A percentile compares a stretch with the other conserved stretches of the same genome.
These are phyloP conservation scores for Rhodinocichla rosea DNA, from an alignment of 2,113 vertebrate genomes.

Conservation along the genomic window DNA sequence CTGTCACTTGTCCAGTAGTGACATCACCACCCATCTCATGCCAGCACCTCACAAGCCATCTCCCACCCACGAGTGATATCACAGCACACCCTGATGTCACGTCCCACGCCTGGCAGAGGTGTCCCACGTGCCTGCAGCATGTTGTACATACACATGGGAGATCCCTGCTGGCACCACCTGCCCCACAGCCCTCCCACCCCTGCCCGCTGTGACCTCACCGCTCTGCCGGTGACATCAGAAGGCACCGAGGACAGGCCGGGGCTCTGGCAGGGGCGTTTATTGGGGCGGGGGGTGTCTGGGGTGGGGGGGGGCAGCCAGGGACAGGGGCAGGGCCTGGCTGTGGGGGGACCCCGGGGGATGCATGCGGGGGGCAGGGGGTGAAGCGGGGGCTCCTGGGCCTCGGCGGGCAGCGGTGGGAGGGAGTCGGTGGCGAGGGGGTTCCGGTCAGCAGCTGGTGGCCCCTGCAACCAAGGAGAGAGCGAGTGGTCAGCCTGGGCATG, in stretches of 20 bases:
- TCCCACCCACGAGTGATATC: not conserved
- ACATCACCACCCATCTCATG: not conserved
- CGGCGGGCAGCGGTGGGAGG: not conserved
- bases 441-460: not conserved
- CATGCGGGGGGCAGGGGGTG: not conserved
- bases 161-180: not conserved
- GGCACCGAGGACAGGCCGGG: not conserved
- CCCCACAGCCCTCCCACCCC: not conserved
- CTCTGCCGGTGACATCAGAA: not conserved
- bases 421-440: not conserved
- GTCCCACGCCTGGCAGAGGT: rapidly evolving
- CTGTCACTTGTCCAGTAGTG: not conserved
- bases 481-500: not conserved
- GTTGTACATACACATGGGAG: not conserved
- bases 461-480: constrained; percentile 12
- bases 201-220: not conserved
- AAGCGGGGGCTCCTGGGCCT: too few species aligned
- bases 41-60: not conserved
- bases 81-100: not conserved
- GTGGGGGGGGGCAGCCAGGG: not conserved
- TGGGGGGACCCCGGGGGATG: too few species aligned
- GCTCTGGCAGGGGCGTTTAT: constrained; percentile 1
- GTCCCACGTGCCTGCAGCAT: rapidly evolving
- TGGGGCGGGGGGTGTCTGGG: not conserved
- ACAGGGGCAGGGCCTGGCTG: not conserved